These are phyloP conservation scores for Drosophila virilis DNA, from an alignment of 1,140 invertebrate species.

Conservation along the genomic window DNA sequence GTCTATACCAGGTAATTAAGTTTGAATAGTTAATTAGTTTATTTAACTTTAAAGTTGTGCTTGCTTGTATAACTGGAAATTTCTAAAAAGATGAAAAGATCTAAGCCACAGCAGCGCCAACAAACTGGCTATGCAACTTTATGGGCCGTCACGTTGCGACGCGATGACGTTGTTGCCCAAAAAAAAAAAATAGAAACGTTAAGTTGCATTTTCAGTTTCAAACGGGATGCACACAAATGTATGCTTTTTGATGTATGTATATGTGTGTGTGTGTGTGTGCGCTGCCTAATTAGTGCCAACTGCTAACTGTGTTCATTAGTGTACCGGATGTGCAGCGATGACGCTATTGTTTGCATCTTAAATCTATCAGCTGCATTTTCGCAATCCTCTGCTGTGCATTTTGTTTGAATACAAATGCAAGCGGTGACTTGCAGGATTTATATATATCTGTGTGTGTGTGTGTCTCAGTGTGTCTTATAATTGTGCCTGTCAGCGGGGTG, in stretches of 20 bases:
- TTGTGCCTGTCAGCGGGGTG: constrained; percentile 10
- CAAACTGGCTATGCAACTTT: constrained; percentile 72
- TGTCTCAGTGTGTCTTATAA: too few relatives aligned
- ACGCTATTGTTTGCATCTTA: constrained; percentile 69
- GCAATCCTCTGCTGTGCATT: constrained; percentile 12
- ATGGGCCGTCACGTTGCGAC: constrained; percentile 31
- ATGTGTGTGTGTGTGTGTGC: not conserved
- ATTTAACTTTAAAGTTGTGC: constrained; percentile 67
- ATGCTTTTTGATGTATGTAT: not conserved
- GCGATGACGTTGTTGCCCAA: constrained; percentile 43
- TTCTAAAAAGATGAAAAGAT: constrained; percentile 75
- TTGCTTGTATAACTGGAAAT: constrained; percentile 79
- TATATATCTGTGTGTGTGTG: too few relatives aligned
- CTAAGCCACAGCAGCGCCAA: constrained; percentile 55
- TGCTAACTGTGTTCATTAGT: constrained; percentile 71
- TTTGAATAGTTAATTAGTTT: constrained; percentile 77
- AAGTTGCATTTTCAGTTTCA: constrained; percentile 66
- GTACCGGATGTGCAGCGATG: constrained; percentile 77
- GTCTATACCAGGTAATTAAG: constrained; percentile 68
- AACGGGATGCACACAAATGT: constrained; percentile 31
- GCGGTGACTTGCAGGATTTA: constrained; percentile 50
- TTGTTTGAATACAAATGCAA: constrained; percentile 21
- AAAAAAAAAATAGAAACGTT: constrained; percentile 23
- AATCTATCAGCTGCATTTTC: constrained; percentile 26
- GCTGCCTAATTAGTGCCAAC: constrained; percentile 69